Evolutionary conservation across 2,888 invertebrate genomes (phyloP).

Genomic region (Philereme vetulata): DNA sequence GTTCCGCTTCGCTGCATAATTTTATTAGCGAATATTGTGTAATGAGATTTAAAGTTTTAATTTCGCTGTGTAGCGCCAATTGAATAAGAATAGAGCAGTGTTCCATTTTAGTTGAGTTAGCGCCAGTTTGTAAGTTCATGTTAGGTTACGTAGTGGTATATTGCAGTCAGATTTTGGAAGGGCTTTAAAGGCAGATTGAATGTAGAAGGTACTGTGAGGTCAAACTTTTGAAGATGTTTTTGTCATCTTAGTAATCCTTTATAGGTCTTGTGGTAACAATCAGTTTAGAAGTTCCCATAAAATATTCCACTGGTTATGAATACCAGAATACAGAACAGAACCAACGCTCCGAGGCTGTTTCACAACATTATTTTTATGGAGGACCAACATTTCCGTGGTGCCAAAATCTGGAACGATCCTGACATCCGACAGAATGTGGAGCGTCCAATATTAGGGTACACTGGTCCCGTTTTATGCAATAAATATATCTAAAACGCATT

Average conservation of each 20-base stretch:
- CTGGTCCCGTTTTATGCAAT: slow-evolving; percentile 8
- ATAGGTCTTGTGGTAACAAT: neutral
- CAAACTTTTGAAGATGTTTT: too few relatives aligned
- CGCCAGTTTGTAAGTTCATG: too few relatives aligned
- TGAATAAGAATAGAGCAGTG: too few relatives aligned
- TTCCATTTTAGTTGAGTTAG: too few relatives aligned
- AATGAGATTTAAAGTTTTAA: slow-evolving; percentile 26
- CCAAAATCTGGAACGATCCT: slow-evolving; percentile 24
- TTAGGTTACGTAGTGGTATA: too few relatives aligned
- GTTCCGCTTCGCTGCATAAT: slow-evolving; percentile 28
- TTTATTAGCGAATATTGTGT: slow-evolving; percentile 28
- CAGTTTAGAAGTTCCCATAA: slow-evolving; percentile 2
- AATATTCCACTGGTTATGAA: slow-evolving; percentile 1
- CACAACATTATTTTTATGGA: slow-evolving; percentile 26
- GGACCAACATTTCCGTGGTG: slow-evolving; percentile 10
- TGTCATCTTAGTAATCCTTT: too few relatives aligned
- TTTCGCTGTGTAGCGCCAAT: slow-evolving; percentile 2
- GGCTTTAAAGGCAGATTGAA: too few relatives aligned
- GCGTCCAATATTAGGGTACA: slow-evolving; percentile 6
- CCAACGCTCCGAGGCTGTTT: slow-evolving; percentile 5
- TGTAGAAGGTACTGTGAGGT: too few relatives aligned
- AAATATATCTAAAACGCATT: slow-evolving; percentile 11
- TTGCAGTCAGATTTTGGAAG: neutral
- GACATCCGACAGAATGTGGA: slow-evolving; percentile 21
- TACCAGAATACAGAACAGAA: slow-evolving; percentile 5